Percentiles rank a stretch among this genome's conserved stretches.
phyloP scores from a whole-genome alignment of 2,113 vertebrate species.

The Gobius niger region DNA sequence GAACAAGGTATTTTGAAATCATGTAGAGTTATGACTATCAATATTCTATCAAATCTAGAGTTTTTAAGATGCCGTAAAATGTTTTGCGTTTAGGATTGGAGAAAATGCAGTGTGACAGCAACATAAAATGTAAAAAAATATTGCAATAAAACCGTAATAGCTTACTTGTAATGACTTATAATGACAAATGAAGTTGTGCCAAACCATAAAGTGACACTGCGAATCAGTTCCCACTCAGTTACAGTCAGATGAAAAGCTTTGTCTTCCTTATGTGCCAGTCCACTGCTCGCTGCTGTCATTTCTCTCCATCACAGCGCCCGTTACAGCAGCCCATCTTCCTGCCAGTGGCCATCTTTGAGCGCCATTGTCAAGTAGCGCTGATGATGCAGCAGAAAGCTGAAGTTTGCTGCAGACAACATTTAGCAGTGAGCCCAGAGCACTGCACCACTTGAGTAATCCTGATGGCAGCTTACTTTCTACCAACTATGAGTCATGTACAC shows the following conservation, averaged over 20 bases:
- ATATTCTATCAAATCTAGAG: too few species aligned
- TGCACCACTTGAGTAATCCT: constrained; percentile 14
- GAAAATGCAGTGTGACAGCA: neutral
- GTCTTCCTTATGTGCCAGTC: neutral
- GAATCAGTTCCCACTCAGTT: neutral
- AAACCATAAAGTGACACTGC: neutral
- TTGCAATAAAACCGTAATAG: neutral
- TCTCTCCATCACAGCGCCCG: neutral
- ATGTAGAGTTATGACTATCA: too few species aligned
- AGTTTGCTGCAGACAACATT: constrained; percentile 14
- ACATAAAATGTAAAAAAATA: neutral
- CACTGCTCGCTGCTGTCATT: neutral
- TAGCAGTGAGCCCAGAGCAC: constrained; percentile 8
- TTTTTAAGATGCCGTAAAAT: too few species aligned
- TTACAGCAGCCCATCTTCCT: neutral
- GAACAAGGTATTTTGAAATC: too few species aligned
- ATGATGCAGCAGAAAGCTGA: constrained; percentile 19
- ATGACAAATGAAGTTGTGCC: neutral
- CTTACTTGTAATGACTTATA: neutral
- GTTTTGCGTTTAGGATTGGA: too few species aligned
- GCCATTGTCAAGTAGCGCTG: constrained; percentile 3
- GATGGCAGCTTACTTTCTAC: constrained; percentile 12
- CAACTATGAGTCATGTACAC: constrained; percentile 3
- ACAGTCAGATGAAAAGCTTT: constrained; percentile 3
- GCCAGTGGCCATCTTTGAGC: constrained; percentile 18